phyloP scores from a whole-genome alignment of 2,888 invertebrate genomes.

The Parasteatoda lunata region DNA sequence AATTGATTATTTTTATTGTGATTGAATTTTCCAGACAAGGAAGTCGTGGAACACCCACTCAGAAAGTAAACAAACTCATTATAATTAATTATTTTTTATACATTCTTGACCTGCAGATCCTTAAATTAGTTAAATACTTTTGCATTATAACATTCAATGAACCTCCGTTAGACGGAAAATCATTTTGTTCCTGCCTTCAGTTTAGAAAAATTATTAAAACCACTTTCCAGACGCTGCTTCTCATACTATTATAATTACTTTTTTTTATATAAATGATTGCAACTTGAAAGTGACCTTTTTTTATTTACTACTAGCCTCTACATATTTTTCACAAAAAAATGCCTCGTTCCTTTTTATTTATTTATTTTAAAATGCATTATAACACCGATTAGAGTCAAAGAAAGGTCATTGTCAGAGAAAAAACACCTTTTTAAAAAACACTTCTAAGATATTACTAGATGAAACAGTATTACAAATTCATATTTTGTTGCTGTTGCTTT shows the following conservation, averaged over 20 bases:
- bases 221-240: not conserved
- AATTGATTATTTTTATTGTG: too few relatives aligned
- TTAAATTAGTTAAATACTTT: too few relatives aligned
- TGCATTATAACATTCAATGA: too few relatives aligned
- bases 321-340: conserved; percentile 48
- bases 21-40: too few relatives aligned
- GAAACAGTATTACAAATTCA: conserved; percentile 56
- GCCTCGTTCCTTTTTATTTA: conserved; percentile 38
- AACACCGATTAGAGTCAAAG: conserved; percentile 16
- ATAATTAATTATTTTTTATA: too few relatives aligned
- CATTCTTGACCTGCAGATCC: too few relatives aligned
- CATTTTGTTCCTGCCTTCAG: too few relatives aligned
- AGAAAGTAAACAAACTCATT: too few relatives aligned
- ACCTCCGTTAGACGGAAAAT: too few relatives aligned
- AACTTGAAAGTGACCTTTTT: conserved; percentile 10
- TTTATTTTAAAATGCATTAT: not conserved
- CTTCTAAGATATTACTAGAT: conserved; percentile 56
- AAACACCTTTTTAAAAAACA: conserved; percentile 41
- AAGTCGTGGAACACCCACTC: too few relatives aligned
- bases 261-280: conserved; percentile 16
- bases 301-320: conserved; percentile 5
- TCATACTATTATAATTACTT: not conserved
- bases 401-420: conserved; percentile 45
- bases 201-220: too few relatives aligned
- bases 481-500: conserved; percentile 29